A percentile compares a stretch with the other conserved stretches of the same genome.
phyloP scores from a whole-genome alignment of 2,888 invertebrate genomes.

The Drosophila peninsularis region DNA sequence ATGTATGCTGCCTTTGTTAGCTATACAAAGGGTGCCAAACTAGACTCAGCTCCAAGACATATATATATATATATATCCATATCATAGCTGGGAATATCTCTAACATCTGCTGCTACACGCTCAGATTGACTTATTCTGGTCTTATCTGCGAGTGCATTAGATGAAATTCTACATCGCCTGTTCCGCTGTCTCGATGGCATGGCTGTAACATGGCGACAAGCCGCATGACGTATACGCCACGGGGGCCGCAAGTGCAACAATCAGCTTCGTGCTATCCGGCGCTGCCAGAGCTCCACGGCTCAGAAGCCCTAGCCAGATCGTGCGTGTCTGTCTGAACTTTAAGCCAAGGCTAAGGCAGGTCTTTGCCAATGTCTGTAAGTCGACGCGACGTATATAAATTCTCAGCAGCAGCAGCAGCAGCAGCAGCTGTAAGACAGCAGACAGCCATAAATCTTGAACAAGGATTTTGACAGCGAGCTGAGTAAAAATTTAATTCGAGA shows the following conservation, averaged over 20 bases:
- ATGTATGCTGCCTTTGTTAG: too few species aligned
- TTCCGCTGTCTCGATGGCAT: not conserved
- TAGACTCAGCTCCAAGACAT: not conserved
- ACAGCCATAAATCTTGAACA: constrained; percentile 72
- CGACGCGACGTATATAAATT: constrained; percentile 66
- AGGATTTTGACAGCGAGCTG: constrained; percentile 71
- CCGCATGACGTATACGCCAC: constrained; percentile 63
- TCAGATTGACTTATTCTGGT: not conserved
- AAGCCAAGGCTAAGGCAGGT: constrained; percentile 69
- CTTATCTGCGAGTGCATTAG: constrained; percentile 9
- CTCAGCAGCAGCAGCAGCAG: constrained; percentile 17
- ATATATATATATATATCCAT: not conserved
- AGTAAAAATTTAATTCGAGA: constrained; percentile 53
- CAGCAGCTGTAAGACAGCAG: constrained; percentile 14
- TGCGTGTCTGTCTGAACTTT: constrained; percentile 55
- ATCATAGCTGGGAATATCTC: not conserved
- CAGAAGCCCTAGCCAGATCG: constrained; percentile 14
- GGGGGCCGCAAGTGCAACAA: constrained; percentile 57
- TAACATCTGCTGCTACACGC: not conserved
- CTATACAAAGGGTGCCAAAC: too few species aligned
- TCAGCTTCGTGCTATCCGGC: constrained; percentile 36
- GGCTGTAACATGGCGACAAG: constrained; percentile 46
- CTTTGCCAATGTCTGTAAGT: constrained; percentile 67
- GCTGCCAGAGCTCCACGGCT: not conserved
- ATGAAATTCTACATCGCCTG: constrained; percentile 10